Evolutionary conservation across 2,888 invertebrate species (phyloP), one percentile per base, ranked within the genome.

Genomic region (Ferrisia virgata): DNA sequence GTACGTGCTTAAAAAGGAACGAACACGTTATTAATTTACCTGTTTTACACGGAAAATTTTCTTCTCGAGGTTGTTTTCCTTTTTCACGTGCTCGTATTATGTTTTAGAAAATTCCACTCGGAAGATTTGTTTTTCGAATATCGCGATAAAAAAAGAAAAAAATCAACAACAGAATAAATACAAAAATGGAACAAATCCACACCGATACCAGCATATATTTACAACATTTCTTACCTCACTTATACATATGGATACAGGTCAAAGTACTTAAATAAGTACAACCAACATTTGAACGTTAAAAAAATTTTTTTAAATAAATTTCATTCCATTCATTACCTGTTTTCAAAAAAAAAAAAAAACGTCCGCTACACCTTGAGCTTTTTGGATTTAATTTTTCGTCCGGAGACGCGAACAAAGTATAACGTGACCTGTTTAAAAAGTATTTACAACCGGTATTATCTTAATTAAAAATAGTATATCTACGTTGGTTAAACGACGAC

Each of bases 391-490:
- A 53, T 53, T 53, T 53, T 53, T 18, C 53, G 18, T 22, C 53
- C 1, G 53, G 53, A 53, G 53, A 53, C 53, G 64, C 22, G 13
- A 28, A 31, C 28, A 28, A 15, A 28, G 2, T 25, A 64, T 11
- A 31, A 76, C 72, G 72, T 76, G 72, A 76, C 72, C 36, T 18
- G 36, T 36, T 76, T 36, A 76, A 76, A 76, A 76, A 76, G 11
- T 18, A 33, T 76, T 76, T 76, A 76, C 72, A 76, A 76, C 72
- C 72, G n/a, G n/a, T 36, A 36, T 69, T 33, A 33, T 76, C 72
- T 76, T 76, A 76, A 76, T 76, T 76, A 76, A 76, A 76, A 76
- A 76, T 69, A 69, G 6, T 69, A 31, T 33, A 69, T 31, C 69
- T 15, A n/a, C n/a, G 69, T 69, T 31, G 69, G 31, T 31, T 69